Evolutionary conservation across 2,113 vertebrate species (phyloP).

Genomic region (Stercorarius parasiticus): DNA sequence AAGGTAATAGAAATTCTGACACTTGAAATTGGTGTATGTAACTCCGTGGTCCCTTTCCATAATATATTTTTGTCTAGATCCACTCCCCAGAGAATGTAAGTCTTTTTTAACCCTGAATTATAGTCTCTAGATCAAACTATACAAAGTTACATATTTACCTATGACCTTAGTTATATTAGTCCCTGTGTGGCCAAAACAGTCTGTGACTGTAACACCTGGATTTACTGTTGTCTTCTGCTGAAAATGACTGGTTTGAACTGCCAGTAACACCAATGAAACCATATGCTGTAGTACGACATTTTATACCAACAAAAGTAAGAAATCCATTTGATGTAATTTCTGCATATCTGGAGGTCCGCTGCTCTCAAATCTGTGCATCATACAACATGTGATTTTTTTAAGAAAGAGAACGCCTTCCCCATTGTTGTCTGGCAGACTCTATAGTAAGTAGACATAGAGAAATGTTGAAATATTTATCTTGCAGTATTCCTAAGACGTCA

Average conservation of each 20-base stretch:
- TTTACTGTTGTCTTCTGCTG: background rate
- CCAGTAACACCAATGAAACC: background rate
- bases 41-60: background rate
- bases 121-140: background rate
- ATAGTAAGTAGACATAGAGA: background rate
- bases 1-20: background rate
- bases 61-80: background rate
- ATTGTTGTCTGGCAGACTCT: background rate
- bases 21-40: background rate
- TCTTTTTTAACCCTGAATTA: background rate
- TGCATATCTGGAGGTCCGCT: background rate
- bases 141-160: background rate
- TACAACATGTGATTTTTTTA: background rate
- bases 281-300: accelerated
- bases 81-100: background rate
- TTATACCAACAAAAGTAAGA: background rate
- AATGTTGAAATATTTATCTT: background rate
- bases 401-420: background rate
- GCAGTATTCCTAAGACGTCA: background rate
- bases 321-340: background rate
- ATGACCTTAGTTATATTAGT: background rate
- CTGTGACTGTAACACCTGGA: background rate
- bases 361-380: background rate
- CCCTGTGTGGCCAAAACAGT: background rate
- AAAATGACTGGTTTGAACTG: background rate